These are phyloP conservation scores for Phymorhynchus buccinoides DNA, from an alignment of 1,140 invertebrate genomes.

Conservation along the genomic window DNA sequence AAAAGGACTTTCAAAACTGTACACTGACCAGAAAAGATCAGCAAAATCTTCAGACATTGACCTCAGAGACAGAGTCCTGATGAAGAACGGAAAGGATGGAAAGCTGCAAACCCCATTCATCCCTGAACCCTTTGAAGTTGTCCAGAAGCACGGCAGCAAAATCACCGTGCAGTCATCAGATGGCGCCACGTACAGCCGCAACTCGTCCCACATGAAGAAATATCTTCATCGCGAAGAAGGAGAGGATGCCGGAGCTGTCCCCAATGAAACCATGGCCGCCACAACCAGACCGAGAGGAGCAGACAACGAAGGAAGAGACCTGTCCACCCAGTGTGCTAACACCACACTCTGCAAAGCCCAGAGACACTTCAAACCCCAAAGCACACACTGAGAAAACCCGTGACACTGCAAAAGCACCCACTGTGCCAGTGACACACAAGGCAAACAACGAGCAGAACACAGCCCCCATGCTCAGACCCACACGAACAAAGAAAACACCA, in stretches of 20 bases:
- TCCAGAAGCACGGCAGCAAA: constrained; percentile 9
- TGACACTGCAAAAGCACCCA: background rate
- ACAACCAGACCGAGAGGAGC: background rate
- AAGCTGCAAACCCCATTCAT: constrained; percentile 31
- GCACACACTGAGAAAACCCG: too few species aligned
- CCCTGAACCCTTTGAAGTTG: constrained; percentile 14
- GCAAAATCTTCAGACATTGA: constrained; percentile 31
- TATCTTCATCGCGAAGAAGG: background rate
- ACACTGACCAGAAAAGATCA: constrained; percentile 35
- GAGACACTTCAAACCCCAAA: too few species aligned
- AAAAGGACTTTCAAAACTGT: constrained; percentile 45
- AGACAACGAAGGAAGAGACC: background rate
- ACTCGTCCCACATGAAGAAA: constrained; percentile 24
- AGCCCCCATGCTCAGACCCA: background rate
- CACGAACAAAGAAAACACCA: background rate
- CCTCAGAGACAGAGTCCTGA: constrained; percentile 39
- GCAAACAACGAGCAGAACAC: background rate
- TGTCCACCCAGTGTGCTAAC: background rate
- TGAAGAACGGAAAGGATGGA: constrained; percentile 5
- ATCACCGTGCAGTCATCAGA: constrained; percentile 8
- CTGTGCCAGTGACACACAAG: background rate
- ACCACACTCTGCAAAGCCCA: constrained; percentile 2
- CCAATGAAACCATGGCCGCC: background rate
- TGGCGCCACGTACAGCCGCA: constrained; percentile 6
- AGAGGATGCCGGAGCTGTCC: background rate